These are phyloP conservation scores for Lottia gigantea DNA, from an alignment of 2,888 invertebrate species.

Conservation along the genomic window DNA sequence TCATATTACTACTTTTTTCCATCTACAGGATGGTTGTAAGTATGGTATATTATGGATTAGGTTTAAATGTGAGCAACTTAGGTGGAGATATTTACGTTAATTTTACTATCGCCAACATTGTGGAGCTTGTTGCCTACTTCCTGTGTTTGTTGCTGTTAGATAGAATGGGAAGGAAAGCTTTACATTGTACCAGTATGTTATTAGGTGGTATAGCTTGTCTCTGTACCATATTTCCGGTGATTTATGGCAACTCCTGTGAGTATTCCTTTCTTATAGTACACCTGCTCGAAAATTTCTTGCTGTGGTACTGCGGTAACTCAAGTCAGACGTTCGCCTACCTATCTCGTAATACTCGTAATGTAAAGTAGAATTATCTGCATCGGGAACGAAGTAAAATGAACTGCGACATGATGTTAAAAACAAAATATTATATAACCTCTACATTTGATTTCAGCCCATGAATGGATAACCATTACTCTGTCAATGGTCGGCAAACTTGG, in stretches of 20 bases:
- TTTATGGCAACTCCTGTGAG: slow-evolving; percentile 43
- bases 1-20: too few relatives aligned
- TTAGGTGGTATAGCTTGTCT: slow-evolving; percentile 68
- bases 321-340: too few relatives aligned
- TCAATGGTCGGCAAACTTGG: slow-evolving; percentile 84
- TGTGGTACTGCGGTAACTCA: too few relatives aligned
- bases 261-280: not conserved
- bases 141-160: slow-evolving; percentile 46
- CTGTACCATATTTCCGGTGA: slow-evolving; percentile 72
- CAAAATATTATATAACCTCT: too few relatives aligned
- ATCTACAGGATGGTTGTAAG: slow-evolving; percentile 52
- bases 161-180: slow-evolving; percentile 44
- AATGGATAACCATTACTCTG: slow-evolving; percentile 71
- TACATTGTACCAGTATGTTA: slow-evolving; percentile 45
- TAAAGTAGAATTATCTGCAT: too few relatives aligned
- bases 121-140: slow-evolving; percentile 52
- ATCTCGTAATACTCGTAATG: too few relatives aligned
- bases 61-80: slow-evolving; percentile 50
- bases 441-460: slow-evolving; percentile 21
- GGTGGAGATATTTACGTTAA: slow-evolving; percentile 55
- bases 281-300: too few relatives aligned
- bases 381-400: too few relatives aligned
- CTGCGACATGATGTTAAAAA: too few relatives aligned
- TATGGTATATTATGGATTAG: slow-evolving; percentile 56
- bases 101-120: slow-evolving; percentile 50